phyloP scores from a whole-genome alignment of 2,113 vertebrate genomes.

The Hyperoodon ampullatus region DNA sequence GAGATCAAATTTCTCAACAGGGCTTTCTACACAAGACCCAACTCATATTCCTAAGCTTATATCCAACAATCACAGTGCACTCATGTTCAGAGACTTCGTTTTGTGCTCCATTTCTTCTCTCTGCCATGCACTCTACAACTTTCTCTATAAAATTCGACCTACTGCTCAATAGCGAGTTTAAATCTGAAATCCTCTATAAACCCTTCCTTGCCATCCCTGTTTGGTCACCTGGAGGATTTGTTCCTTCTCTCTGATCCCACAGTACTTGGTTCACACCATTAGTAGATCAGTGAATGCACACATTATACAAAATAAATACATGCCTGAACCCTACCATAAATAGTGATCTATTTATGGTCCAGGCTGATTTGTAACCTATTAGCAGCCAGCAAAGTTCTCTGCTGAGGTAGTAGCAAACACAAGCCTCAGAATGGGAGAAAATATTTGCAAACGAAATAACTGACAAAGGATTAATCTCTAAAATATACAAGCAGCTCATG shows the following conservation, averaged over 20 bases:
- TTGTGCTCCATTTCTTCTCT: not conserved
- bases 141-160: not conserved
- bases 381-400: not conserved
- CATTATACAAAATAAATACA: not conserved
- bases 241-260: not conserved
- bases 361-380: not conserved
- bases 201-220: not conserved
- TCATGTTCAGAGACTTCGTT: not conserved
- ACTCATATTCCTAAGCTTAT: not conserved
- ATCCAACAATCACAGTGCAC: too few species aligned
- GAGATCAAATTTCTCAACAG: not conserved
- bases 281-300: not conserved
- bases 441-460: too few species aligned
- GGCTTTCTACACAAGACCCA: not conserved
- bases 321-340: fast-evolving
- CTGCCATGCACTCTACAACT: not conserved
- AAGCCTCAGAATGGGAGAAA: too few species aligned
- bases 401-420: not conserved
- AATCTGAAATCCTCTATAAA: not conserved
- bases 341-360: not conserved
- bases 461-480: too few species aligned
- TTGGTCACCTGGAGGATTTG: not conserved
- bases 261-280: not conserved
- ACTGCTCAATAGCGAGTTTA: not conserved
- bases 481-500: too few species aligned